These are phyloP conservation scores for Eulemur rubriventer DNA, from an alignment of 2,797 vertebrate genomes.

Conservation along the genomic window DNA sequence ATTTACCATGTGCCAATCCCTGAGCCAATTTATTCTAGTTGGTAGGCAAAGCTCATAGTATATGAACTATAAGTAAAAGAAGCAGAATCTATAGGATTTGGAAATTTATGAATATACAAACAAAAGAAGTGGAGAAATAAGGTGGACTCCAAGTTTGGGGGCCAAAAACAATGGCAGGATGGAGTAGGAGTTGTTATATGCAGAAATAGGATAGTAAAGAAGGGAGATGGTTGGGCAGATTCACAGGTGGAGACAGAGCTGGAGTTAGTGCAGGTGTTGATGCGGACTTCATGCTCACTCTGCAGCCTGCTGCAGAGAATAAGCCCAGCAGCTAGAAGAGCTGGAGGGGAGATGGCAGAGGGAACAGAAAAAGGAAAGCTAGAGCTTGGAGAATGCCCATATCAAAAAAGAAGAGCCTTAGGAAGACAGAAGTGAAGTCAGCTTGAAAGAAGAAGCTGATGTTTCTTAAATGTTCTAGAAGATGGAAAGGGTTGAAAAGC, in stretches of 20 bases:
- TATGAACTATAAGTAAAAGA: background rate
- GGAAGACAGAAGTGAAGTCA: background rate
- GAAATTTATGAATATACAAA: background rate
- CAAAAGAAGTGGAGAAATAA: background rate
- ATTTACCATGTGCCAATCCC: background rate
- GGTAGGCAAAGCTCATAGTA: background rate
- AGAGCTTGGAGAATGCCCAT: background rate
- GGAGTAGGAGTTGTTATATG: accelerated
- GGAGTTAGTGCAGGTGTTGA: accelerated
- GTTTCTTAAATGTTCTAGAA: background rate
- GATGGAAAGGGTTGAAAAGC: background rate
- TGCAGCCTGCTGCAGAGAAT: too few species aligned
- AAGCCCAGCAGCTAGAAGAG: background rate
- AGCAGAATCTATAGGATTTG: background rate
- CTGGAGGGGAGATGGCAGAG: background rate
- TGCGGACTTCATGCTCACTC: accelerated
- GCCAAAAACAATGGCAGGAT: background rate
- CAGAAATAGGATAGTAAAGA: background rate
- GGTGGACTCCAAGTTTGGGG: background rate
- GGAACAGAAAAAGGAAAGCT: background rate
- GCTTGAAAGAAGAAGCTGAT: background rate
- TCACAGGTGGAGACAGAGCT: too few species aligned
- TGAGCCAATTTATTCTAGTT: background rate
- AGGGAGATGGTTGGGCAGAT: background rate
- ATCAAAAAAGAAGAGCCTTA: background rate